Evolutionary conservation across 2,113 vertebrate species (phyloP), one percentile per base, ranked within the genome.

Genomic region (Pituophis catenifer): DNA sequence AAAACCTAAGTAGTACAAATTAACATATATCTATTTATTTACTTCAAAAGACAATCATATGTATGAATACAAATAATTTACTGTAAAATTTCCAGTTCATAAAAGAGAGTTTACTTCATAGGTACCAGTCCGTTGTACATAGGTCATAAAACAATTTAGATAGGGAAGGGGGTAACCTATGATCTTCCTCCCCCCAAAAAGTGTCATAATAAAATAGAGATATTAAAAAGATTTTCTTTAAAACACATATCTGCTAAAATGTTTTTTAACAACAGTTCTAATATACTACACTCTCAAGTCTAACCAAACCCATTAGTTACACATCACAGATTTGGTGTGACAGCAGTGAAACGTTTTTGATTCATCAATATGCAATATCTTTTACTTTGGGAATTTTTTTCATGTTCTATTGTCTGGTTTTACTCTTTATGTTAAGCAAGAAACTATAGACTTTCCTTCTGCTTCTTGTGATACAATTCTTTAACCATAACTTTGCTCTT

Each of bases 401-500:
- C 33, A 87, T 86, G 33, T 89, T 93, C 86, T 92, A 53, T 93
- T 88, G 81, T 33, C 93, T 95, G 62, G 62, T 94, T 94, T 29
- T 92, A 95, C 70, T 62, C 94, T 88, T 59, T 91, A 87, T 12
- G 81, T 89, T 55, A 89, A 93, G 88, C 52, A 94, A 92, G 87
- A 48, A 94, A 88, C 88, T 95, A 94, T 90, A 93, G 75, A 94
- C 59, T 96, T 95, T 95, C 92, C 93, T 93, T 44, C n/a, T 55
- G 58, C 54, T 91, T 96, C 93, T 91, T 90, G 65, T 95, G 95
- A 96, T 95, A 95, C 50, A 94, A 95, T 95, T 86, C 94, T 93
- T 95, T 95, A 94, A 96, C 95, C 93, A 96, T 95, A 96, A 93
- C 95, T 96, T 93, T 94, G 92, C 65, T 96, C 94, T 97, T 97